Conservation (phyloP, 2,797 vertebrate species). For the Halcyon leucocephala region DNA sequence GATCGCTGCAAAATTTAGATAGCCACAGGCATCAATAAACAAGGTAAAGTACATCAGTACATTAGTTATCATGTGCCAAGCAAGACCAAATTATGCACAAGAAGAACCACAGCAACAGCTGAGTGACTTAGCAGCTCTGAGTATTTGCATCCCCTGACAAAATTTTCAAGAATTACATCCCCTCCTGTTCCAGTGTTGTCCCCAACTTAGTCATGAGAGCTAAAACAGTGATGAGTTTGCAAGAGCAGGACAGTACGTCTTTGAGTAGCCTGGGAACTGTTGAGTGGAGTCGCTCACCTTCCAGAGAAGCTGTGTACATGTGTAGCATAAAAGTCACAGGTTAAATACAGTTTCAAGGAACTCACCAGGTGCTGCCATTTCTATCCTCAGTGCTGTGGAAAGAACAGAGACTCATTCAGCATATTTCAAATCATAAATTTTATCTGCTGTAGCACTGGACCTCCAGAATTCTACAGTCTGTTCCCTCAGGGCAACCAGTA, state of each 20-base stretch:
- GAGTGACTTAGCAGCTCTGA: not conserved
- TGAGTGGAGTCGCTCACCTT: not conserved
- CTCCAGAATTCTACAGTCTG: not conserved
- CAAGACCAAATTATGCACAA: not conserved
- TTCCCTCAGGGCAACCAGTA: accelerated
- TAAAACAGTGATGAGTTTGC: not conserved
- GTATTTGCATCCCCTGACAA: not conserved
- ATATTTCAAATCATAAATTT: not conserved
- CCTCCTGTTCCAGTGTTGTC: not conserved
- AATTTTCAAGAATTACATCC: not conserved
- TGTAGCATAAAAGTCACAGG: not conserved
- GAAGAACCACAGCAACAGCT: not conserved
- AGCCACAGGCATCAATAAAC: not conserved
- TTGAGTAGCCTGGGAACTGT: not conserved
- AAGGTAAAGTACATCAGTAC: not conserved
- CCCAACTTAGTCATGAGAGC: not conserved
- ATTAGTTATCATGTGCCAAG: not conserved
- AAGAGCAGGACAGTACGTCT: not conserved
- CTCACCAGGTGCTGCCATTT: not conserved
- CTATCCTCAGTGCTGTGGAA: not conserved
- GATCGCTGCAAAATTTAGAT: not conserved
- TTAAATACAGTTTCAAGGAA: not conserved
- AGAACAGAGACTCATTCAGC: not conserved
- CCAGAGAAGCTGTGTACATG: accelerated
- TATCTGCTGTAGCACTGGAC: not conserved